Evolutionary conservation across 2,797 vertebrate genomes (phyloP), one percentile per base, ranked within the genome.

Genomic region (Glossophaga mutica): DNA sequence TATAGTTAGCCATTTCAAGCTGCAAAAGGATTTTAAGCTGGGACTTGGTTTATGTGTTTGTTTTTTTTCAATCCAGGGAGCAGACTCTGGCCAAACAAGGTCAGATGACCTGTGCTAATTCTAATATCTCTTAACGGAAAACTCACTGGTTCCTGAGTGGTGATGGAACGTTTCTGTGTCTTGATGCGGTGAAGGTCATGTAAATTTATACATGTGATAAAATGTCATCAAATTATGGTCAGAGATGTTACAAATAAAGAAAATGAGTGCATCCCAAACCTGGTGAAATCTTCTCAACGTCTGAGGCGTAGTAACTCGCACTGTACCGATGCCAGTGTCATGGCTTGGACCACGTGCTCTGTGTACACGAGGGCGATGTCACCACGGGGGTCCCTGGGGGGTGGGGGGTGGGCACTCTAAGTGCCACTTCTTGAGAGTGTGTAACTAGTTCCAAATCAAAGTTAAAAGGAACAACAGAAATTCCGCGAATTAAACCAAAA

Each of bases 401-500:
- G 2, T 19, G 34, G 39, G 22, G 6, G 3, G 16, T 22, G 34
- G 34, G 55, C 22, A 9, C 18, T 59, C 39, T 0, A 32, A 9
- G 4, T 29, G 11, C 57, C 39, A 46, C 10, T 84, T 84, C 37
- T 62, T 50, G 18, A 9, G 14, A 52, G 16, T 78, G 67, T 84
- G 0, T 73, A 34, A 67, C 62, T 65, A 68, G 1, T 91, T 88
- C 34, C 70, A 76, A 83, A 76, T 22, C 9, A 84, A 96, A 87
- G 37, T 89, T 39, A 84, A 78, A n/a, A 77, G 34, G 18, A 90
- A 37, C 62, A 90, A 79, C 37, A 34, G 57, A 32, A 87, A 52
- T 18, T 34, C 70, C 21, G 29, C 68, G 79, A 34, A 46, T 88
- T 94, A 93, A 71, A 74, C 11, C 44, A 76, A 46, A 70, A 74